Evolutionary conservation across 2,797 vertebrate genomes (phyloP), one percentile per base, ranked within the genome.

Genomic region (Scolopax rusticola): DNA sequence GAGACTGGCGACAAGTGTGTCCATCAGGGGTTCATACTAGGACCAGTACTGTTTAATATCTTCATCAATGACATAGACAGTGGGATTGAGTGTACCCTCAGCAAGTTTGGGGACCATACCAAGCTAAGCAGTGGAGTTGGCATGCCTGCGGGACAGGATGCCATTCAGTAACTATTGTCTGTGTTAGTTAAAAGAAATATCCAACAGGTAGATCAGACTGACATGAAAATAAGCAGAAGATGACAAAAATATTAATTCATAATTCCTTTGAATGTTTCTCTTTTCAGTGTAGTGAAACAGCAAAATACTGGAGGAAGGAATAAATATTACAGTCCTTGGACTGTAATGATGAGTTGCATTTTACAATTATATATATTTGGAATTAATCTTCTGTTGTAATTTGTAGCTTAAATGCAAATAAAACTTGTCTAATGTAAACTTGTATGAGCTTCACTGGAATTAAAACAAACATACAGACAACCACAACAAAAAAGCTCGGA

Each of bases 311-410:
- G 84, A 79, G 33, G 10, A 60, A 43, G 47, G 59, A 92, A 60
- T 81, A 71, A 80, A n/a, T 60, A 65, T n/a, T 57, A 56, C 9
- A 83, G 86, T 67, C 40, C 73, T 94, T 51, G 48, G 57, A 83
- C 45, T 69, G 48, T 54, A 28, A 89, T 67, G 83, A 68, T 90
- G 67, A 86, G 80, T 82, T 91, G 94, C 85, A 97, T 96, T 93
- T 95, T 81, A 73, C 51, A 65, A 38, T 65, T 80, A 40, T 43
- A 40, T 76, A 47, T 91, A 57, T 53, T 93, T 91, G 56, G 38
- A 94, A 95, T 96, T 92, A 25, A 57, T 18, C 19, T 32, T 95
- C 78, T 87, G 68, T 68, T 91, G 76, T 82, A 83, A 85, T 91
- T 96, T 67, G 68, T 45, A 25, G 24, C 51, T 53, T 33, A 69